Base-by-base conservation (phyloP, 2,888 invertebrate genomes). In the Oxytorus armatus region DNA sequence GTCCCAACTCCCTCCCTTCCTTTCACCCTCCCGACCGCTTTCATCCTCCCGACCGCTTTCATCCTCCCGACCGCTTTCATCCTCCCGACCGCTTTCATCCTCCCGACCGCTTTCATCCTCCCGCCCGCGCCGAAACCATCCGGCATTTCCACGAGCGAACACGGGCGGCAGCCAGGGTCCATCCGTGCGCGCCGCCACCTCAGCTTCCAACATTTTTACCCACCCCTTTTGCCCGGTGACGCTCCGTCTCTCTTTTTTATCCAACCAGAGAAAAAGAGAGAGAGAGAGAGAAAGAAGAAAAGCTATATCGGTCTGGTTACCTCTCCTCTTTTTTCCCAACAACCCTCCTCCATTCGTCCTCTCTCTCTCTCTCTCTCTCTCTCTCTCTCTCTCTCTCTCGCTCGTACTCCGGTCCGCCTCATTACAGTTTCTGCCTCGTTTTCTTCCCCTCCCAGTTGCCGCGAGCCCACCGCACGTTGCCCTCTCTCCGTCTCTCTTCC, bases 201-300 rank as follows among this genome's bases (percentile, higher is more conserved):
- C 88, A 88, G 88, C 89, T 86, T 86, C 88, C 86, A 87, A 88
- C 89, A 88, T 89, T 90, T 89, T 88, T 89, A 88, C 89, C 89
- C 87, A 87, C 77, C 77, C 70, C 63, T 44, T 63, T 53, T 68
- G 61, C 66, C 51, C 51, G 39, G 51, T 66, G 51, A 74, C 59
- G 49, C 70, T 66, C 70, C 75, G 82, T 82, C 80, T 80, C 83
- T 59, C 57, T 59, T 77, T 63, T 77, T 77, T 74, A 80, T 77
- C 68, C 72, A 66, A 61, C 59, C 44, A 49, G 36, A 70, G 55
- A 36, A n/a, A n/a, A n/a, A n/a, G n/a, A n/a, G n/a, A n/a, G n/a
- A n/a, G n/a, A n/a, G n/a, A n/a, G n/a, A n/a, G n/a, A n/a, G n/a
- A n/a, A n/a, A n/a, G n/a, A n/a, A n/a, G n/a, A n/a, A n/a, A n/a